phyloP scores from a whole-genome alignment of 2,888 invertebrate genomes.

The Bhutanitis thaidina region DNA sequence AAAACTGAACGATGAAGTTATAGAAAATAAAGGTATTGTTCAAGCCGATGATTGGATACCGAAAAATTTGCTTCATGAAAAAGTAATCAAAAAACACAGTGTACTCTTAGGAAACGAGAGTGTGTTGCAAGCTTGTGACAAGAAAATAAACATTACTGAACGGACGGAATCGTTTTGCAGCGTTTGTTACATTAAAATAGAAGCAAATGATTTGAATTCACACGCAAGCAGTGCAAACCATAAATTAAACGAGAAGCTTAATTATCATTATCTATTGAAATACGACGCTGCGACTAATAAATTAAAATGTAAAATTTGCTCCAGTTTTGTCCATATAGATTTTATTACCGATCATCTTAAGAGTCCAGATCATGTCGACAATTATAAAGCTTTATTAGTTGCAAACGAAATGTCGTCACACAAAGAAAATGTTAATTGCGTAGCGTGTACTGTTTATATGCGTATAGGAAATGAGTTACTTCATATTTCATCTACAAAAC shows the following conservation, averaged over 20 bases:
- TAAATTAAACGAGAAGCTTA: background rate
- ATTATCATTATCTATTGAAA: background rate
- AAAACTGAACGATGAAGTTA: too few relatives aligned
- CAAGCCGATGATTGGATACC: too few relatives aligned
- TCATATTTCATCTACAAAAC: background rate
- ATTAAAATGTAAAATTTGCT: constrained; percentile 10
- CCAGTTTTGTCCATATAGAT: background rate
- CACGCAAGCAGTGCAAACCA: background rate
- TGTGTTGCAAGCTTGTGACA: too few relatives aligned
- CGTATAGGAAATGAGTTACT: background rate
- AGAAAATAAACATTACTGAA: too few relatives aligned
- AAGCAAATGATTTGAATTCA: background rate
- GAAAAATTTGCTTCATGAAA: too few relatives aligned
- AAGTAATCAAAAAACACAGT: too few relatives aligned
- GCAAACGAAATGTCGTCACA: constrained; percentile 1
- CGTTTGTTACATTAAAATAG: background rate
- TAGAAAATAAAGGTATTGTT: too few relatives aligned
- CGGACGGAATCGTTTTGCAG: too few relatives aligned
- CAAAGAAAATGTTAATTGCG: background rate
- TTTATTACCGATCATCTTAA: background rate
- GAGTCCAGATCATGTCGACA: background rate
- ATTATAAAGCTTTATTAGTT: background rate
- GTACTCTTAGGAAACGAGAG: too few relatives aligned
- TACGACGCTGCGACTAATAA: background rate
- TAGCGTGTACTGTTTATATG: background rate